Base-by-base conservation (phyloP, 1,140 invertebrate species). In the Asobara japonica region DNA sequence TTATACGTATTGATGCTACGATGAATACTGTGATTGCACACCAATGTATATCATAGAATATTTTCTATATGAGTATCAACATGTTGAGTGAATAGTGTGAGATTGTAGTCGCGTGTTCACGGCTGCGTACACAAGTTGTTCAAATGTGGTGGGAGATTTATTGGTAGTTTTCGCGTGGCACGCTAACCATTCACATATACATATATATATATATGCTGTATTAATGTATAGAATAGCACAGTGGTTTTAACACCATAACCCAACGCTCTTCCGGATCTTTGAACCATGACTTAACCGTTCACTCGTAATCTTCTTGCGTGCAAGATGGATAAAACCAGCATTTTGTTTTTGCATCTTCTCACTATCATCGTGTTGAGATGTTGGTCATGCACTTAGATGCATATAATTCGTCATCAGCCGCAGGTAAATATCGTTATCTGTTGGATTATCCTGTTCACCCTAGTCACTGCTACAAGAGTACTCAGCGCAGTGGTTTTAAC, bases 261-360 rank as follows among this genome's bases (percentile, higher is more conserved):
- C 36, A 67, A 73, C 65, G 64, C 65, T 72, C 69, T 71, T 76
- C 69, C 71, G 69, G 72, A 76, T 76, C 71, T 76, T 76, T 71
- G 72, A 73, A 76, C 71, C 68, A 69, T 76, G 71, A 76, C 71
- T 69, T 31, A 70, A 72, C 51, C 74, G 51, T 72, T 71, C 71
- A 60, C n/a, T 66, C 68, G 74, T 72, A 75, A 75, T 75, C 71
- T 75, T 69, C 65, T 75, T 72, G 74, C 61, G 64, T 71, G 70
- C 60, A 45, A 45, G 60, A 25, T 31, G 70, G 66, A 75, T 72
- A 72, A 72, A 72, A 61, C n/a, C n/a, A 75, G 65, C 70, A 66
- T 75, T 72, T 65, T 68, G 65, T 41, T 30, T 33, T 36, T 18
- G 36, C 60, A 66, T 56, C 29, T 60, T 65, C 70, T 66, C 70